Conservation (phyloP, 2,888 invertebrate species). For the Vannuccia rotundouncinata region DNA sequence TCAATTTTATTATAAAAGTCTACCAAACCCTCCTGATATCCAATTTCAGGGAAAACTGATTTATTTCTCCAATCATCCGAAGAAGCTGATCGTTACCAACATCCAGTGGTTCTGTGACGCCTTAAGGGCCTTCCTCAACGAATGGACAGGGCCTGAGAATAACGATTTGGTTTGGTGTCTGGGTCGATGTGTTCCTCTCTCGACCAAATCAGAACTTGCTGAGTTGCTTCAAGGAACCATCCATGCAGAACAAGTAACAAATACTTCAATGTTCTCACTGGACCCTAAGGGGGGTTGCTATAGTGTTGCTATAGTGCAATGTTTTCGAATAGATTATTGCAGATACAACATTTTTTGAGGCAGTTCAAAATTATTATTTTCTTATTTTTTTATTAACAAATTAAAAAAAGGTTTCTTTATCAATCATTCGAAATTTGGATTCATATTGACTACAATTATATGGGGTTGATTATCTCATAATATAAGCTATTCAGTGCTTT, state of each 20-base stretch:
- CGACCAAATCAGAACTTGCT: background rate
- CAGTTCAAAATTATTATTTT: no score
- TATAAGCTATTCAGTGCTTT: no score
- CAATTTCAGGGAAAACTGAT: background rate
- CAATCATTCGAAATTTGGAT: no score
- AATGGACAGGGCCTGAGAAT: constrained; percentile 21
- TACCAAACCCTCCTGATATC: background rate
- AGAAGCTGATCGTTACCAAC: background rate
- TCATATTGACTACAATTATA: no score
- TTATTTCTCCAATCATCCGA: background rate
- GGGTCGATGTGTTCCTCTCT: background rate
- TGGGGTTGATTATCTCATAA: no score
- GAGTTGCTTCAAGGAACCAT: background rate
- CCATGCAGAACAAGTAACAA: background rate
- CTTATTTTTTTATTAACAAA: no score
- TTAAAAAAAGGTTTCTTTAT: no score
- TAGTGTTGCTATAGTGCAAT: no score
- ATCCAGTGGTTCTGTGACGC: constrained; percentile 11
- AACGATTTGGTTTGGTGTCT: constrained; percentile 32
- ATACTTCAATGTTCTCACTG: background rate
- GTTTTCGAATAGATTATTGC: no score
- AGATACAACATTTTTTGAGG: no score
- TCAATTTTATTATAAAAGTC: no score
- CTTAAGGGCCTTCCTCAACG: background rate
- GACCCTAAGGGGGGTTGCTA: no score